These are phyloP conservation scores for Drosophila dunni DNA, from an alignment of 1,140 invertebrate genomes.

Conservation along the genomic window DNA sequence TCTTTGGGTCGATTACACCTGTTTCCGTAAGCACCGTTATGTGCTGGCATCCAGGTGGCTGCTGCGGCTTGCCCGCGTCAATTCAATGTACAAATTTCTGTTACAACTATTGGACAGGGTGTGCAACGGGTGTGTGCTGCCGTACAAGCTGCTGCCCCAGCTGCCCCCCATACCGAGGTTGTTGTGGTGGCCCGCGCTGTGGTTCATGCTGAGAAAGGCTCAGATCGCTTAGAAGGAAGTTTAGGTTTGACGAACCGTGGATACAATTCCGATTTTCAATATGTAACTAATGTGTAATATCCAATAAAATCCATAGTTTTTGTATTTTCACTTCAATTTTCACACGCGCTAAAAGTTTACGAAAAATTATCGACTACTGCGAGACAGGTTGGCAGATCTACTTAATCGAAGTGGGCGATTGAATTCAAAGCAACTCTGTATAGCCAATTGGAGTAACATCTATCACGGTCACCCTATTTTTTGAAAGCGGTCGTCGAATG, in stretches of 20 bases:
- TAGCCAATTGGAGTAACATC: too few species aligned
- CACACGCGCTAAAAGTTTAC: not conserved
- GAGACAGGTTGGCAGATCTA: conserved; percentile 24
- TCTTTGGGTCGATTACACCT: not conserved
- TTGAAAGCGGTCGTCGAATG: too few species aligned
- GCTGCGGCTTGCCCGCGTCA: conserved; percentile 46
- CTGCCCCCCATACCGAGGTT: conserved; percentile 48
- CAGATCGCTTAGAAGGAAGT: conserved; percentile 35
- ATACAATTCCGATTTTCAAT: not conserved
- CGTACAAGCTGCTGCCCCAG: conserved; percentile 35
- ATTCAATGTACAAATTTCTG: conserved; percentile 71
- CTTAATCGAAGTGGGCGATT: not conserved
- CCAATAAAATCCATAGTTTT: conserved; percentile 4
- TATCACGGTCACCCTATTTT: too few species aligned
- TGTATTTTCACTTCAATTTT: not conserved
- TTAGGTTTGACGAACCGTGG: not conserved
- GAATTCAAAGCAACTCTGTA: not conserved
- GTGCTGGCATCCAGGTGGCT: conserved; percentile 70
- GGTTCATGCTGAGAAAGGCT: conserved; percentile 38
- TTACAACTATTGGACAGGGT: conserved; percentile 68
- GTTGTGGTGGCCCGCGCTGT: conserved; percentile 42
- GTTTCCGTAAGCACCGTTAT: conserved; percentile 31
- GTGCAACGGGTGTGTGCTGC: conserved; percentile 24
- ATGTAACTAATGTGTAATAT: not conserved
- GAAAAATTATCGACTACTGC: not conserved